Conservation (phyloP, 2,888 invertebrate species). For the Oegoconia quadripuncta region DNA sequence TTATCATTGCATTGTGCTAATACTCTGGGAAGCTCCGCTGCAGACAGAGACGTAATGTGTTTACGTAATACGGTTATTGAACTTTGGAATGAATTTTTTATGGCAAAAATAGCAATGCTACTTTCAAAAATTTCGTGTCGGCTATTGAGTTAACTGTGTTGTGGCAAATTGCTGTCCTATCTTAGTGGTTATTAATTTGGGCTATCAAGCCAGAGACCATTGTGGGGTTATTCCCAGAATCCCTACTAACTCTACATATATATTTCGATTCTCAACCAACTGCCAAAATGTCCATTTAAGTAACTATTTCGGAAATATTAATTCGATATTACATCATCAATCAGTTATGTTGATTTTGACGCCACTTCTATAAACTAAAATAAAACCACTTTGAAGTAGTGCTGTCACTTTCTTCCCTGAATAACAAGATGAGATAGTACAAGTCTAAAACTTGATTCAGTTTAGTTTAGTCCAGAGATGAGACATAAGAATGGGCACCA, state of each 20-base stretch:
- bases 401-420: no score
- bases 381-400: no score
- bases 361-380: no score
- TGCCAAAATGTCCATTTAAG: no score
- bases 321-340: no score
- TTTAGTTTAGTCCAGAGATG: not conserved
- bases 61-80: conserved; percentile 27
- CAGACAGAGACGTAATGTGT: conserved; percentile 16
- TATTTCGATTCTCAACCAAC: no score
- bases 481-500: not conserved
- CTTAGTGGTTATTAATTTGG: conserved; percentile 41
- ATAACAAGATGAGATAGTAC: no score
- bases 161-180: conserved; percentile 40
- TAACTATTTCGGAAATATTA: no score
- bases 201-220: conserved; percentile 37
- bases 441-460: no score
- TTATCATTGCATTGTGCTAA: not conserved
- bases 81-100: conserved; percentile 12
- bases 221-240: no score
- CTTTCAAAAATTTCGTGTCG: conserved; percentile 29
- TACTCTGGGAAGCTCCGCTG: conserved; percentile 3
- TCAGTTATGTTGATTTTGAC: no score
- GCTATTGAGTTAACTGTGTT: conserved; percentile 15
- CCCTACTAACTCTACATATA: no score
- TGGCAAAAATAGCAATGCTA: conserved; percentile 6